Evolutionary conservation across 2,113 vertebrate genomes (phyloP), one percentile per base, ranked within the genome.

Genomic region (Ceyx melanurus): DNA sequence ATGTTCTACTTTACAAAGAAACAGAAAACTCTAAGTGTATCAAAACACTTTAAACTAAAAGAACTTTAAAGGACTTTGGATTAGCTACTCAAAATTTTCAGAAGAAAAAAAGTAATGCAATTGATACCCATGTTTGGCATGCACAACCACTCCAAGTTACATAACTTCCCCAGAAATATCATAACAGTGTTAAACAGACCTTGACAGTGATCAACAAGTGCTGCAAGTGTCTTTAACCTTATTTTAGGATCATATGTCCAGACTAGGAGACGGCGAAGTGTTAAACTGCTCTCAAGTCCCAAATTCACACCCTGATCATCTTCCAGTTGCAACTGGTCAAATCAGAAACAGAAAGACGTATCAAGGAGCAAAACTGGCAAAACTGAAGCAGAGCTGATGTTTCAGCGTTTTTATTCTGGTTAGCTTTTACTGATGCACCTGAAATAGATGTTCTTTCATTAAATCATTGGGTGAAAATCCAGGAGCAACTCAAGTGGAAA

Each of bases 241-340:
- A 99, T 98, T 94, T 98, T 99, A 91, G 99, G 99, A 94, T 99
- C 99, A 0, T 99, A 99, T 0, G 99, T 99, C 99, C 99, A 99
- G 42, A 99, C 99, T 9, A 99, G 97, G 35, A 99, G 98, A 65
- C 99, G 98, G 19, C 98, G 98, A 81, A 99, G 98, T 0, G 99
- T 99, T 94, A 99, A 95, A 64, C 97, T 98, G 94, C 97, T 98
- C 79, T 99, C 99, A 23, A 98, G 95, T 61, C 98, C 98, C 89
- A 99, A 77, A 68, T 96, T 98, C 83, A 99, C 98, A 0, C 98
- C 99, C 81, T 99, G 99, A 78, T 99, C 99, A n/a, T 99, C 99
- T 95, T 99, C 99, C 40, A 99, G 77, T 94, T 99, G 99, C 78
- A 99, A 90, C 99, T 99, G 73, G 57, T 76, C 78, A 88, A 82